A percentile compares a stretch with the other conserved stretches of the same genome.
Evolutionary conservation across 2,797 vertebrate genomes (phyloP).

Genomic region (Tarsius wallacei): DNA sequence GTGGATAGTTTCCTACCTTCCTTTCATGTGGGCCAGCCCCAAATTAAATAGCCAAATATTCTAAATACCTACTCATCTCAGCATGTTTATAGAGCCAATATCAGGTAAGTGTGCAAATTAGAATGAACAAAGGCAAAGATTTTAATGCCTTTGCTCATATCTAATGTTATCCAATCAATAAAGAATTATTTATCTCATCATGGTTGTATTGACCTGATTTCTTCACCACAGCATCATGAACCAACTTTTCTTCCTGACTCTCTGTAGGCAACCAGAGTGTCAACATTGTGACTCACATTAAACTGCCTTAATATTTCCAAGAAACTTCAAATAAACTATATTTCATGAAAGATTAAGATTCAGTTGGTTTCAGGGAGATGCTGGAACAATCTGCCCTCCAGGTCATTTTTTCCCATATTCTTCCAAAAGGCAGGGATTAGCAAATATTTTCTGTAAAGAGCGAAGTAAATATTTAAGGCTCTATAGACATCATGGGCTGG

Average conservation of each 20-base stretch:
- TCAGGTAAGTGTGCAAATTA: background rate
- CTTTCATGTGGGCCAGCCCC: background rate
- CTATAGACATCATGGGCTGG: background rate
- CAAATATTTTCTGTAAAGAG: background rate
- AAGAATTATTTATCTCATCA: background rate
- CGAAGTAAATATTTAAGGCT: background rate
- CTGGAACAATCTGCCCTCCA: background rate
- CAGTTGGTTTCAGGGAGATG: background rate
- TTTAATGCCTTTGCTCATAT: background rate
- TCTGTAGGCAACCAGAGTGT: background rate
- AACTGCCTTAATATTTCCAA: background rate
- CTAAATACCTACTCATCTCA: background rate
- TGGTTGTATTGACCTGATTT: background rate
- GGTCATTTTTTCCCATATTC: background rate
- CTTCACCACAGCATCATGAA: background rate
- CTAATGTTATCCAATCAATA: background rate
- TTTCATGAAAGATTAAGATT: background rate
- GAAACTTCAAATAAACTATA: background rate
- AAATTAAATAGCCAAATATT: slow-evolving; percentile 19
- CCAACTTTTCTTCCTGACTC: background rate
- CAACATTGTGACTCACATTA: background rate
- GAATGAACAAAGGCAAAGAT: background rate
- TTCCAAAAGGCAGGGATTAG: background rate
- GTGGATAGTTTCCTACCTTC: background rate
- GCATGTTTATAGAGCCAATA: background rate